Conservation (phyloP, 1,140 invertebrate genomes). For the Neodiprion lecontei region DNA sequence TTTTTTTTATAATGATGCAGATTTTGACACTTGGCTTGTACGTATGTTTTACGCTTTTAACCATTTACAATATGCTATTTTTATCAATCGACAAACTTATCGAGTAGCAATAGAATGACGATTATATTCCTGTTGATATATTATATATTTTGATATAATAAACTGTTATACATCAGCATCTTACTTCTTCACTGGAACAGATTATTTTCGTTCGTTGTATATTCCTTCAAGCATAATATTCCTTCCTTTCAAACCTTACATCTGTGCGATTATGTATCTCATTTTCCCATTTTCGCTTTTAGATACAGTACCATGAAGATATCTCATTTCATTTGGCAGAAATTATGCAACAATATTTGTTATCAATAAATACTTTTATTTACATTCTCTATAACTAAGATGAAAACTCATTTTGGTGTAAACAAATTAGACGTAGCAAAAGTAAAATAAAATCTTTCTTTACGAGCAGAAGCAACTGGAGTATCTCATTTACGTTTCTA, state of each 20-base stretch:
- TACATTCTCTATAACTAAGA: no score
- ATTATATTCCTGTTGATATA: conserved; percentile 43
- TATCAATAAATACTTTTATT: no score
- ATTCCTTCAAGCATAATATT: not conserved
- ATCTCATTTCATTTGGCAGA: no score
- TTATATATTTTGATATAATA: conserved; percentile 50
- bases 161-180: conserved; percentile 12
- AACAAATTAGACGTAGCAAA: no score
- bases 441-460: no score
- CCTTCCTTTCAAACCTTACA: not conserved
- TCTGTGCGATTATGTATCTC: no score
- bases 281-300: no score
- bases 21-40: conserved; percentile 7
- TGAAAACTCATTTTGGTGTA: no score
- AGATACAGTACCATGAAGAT: no score
- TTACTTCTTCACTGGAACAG: not conserved
- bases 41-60: not conserved
- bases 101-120: not conserved
- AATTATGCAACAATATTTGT: no score
- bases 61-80: not conserved
- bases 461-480: no score
- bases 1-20: not conserved
- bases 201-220: not conserved
- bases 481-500: no score
- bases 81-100: not conserved